Evolutionary conservation across 1,140 invertebrate species (phyloP), one percentile per base, ranked within the genome.

Genomic region (Scylla paramamosain): DNA sequence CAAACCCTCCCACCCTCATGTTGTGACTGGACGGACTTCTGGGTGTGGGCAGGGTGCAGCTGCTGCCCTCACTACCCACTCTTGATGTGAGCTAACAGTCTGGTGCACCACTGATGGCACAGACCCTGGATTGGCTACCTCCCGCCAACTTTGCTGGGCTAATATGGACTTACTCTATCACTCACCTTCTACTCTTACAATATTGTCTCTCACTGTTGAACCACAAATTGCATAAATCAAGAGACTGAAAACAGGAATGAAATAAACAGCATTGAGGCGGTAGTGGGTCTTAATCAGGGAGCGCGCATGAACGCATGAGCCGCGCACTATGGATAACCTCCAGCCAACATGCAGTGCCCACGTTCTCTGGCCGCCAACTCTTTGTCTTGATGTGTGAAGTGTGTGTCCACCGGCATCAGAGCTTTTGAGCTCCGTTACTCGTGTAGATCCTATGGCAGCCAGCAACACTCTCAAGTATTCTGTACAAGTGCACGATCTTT

Each of bases 261-360:
- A 59, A 6, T n/a, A 31, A 45, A 93, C 83, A 95, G 94, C 91
- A 87, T 39, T 90, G 91, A 94, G 91, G 94, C 95, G 95, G 95
- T 95, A 93, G 95, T 45, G 89, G 92, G 92, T 82, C 90, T 93
- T 67, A 82, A 84, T 91, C 93, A 48, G 92, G 95, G 93, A 86
- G 92, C 92, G 77, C 59, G 95, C 93, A 95, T 92, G 95, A 52
- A 45, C 90, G 93, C 95, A 95, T 94, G 93, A 92, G 93, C 91
- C 91, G 93, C 84, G 92, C 93, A 95, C 93, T 94, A 93, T 94
- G 88, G 93, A 90, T 46, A 95, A 89, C 95, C 95, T 95, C 93
- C 91, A 94, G 91, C 95, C 95, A 95, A 95, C 95, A 95, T 95
- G 93, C 95, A 95, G 95, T 95, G 95, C 95, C 95, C 95, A 95